phyloP scores from a whole-genome alignment of 2,113 vertebrate genomes.

The Corythoichthys haematopterus region DNA sequence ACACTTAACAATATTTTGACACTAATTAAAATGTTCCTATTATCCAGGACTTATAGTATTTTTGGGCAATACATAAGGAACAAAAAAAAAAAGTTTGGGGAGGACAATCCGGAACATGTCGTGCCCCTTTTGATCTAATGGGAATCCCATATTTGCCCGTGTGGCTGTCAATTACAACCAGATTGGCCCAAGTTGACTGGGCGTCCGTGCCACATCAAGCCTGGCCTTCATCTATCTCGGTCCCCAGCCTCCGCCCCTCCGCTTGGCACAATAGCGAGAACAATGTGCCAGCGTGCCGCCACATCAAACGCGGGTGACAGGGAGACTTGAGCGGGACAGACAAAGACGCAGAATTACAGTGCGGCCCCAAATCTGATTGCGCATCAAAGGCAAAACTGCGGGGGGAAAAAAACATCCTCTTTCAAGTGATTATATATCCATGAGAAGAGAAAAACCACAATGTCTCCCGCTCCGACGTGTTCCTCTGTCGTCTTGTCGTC shows the following conservation, averaged over 20 bases:
- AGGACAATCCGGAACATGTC: constrained; percentile 50
- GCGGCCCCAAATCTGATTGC: constrained; percentile 66
- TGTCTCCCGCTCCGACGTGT: constrained; percentile 37
- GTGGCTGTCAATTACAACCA: constrained; percentile 68
- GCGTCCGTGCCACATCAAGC: constrained; percentile 69
- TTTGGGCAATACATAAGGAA: neutral
- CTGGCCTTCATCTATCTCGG: constrained; percentile 65
- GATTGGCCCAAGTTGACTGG: constrained; percentile 64
- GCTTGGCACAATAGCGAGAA: constrained; percentile 64
- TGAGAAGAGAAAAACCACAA: constrained; percentile 68
- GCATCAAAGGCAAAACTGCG: constrained; percentile 63
- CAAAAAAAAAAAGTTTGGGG: constrained; percentile 19
- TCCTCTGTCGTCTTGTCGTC: constrained; percentile 41
- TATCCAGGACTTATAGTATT: neutral
- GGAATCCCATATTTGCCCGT: constrained; percentile 63
- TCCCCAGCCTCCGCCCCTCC: constrained; percentile 48
- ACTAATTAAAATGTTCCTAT: neutral
- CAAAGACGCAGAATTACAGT: constrained; percentile 57
- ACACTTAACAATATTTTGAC: neutral
- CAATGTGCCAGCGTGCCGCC: constrained; percentile 64
- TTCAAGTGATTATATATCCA: constrained; percentile 72
- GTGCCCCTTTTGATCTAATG: constrained; percentile 53
- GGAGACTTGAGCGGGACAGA: constrained; percentile 9
- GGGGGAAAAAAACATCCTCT: constrained; percentile 65
- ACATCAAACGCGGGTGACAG: constrained; percentile 57